phyloP scores from a whole-genome alignment of 2,888 invertebrate genomes.

The Eudemis profundana region DNA sequence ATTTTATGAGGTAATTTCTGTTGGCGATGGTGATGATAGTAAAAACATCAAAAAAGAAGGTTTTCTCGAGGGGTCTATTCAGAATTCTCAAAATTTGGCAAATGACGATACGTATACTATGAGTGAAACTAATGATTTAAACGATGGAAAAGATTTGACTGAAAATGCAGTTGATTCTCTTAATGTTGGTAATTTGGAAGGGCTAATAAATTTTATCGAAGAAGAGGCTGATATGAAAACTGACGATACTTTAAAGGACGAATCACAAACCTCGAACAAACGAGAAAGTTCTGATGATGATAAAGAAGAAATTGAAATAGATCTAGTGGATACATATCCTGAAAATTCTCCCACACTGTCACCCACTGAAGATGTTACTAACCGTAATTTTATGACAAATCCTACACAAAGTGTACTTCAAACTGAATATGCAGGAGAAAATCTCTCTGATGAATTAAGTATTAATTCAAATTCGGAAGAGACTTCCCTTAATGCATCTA shows the following conservation, averaged over 20 bases:
- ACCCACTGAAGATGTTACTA: neutral
- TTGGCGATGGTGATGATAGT: neutral
- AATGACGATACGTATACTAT: neutral
- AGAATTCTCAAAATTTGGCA: neutral
- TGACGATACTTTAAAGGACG: neutral
- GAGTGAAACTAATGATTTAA: conserved; percentile 2
- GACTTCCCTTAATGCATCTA: conserved; percentile 4
- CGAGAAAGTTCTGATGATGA: neutral
- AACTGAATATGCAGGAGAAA: too few species aligned
- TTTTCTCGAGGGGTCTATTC: neutral
- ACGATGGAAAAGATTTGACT: neutral
- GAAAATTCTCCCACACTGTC: neutral
- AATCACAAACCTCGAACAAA: neutral
- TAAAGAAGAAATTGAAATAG: neutral
- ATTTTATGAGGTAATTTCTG: neutral
- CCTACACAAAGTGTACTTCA: neutral
- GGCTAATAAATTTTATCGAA: neutral
- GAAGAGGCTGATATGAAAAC: neutral
- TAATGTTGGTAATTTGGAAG: neutral
- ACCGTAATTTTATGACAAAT: neutral
- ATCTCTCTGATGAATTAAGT: neutral
- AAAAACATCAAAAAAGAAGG: neutral
- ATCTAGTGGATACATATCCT: neutral
- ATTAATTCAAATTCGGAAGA: neutral
- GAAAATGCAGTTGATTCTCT: neutral